Base-by-base conservation (phyloP, 2,113 vertebrate genomes). In the Perca schrenkii region DNA sequence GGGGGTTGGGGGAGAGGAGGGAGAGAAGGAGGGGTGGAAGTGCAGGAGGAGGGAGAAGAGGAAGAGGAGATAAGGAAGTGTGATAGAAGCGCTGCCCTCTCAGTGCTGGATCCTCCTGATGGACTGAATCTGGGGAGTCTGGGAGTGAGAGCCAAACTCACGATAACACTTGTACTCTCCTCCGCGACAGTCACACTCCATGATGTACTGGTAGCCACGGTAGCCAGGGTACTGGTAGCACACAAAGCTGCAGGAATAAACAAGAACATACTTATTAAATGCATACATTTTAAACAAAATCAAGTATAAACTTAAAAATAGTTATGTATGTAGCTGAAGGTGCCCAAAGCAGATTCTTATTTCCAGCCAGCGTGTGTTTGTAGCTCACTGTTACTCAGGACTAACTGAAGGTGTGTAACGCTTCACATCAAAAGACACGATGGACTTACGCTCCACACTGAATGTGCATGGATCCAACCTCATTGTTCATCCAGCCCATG, bases 191-290 rank as follows among this genome's bases (percentile, higher is more conserved):
- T 99, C 98, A 0, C 92, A 89, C 95, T 99, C 98, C 96, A 99
- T 91, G 93, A 99, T 96, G 92, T 98, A 99, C 92, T 99, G 98
- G 94, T 98, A 96, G 64, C 98, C 98, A 87, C 97, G 98, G 92
- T 99, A 99, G 28, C 98, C 98, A 0, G 98, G 98, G 77, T 96
- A 99, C 94, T 99, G 98, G 94, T 99, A 99, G 95, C 97, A 97
- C 93, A 99, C 98, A 92, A 97, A 98, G 52, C 98, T 99, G 75
- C 63, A 86, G 66, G 58, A 88, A 86, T 4, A 74, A 52, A 66
- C 16, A 19, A 63, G 15, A 40, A 69, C n/a, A 70, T 34, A n/a
- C 2, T 40, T 43, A 70, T 63, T 43, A 19, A 54, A 61, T 8
- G 53, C n/a, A 31, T 6, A 52, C n/a, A 70, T 19, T 65, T 36